Evolutionary conservation across 1,140 invertebrate genomes (phyloP).

Genomic region (Zaprionus africanus): DNA sequence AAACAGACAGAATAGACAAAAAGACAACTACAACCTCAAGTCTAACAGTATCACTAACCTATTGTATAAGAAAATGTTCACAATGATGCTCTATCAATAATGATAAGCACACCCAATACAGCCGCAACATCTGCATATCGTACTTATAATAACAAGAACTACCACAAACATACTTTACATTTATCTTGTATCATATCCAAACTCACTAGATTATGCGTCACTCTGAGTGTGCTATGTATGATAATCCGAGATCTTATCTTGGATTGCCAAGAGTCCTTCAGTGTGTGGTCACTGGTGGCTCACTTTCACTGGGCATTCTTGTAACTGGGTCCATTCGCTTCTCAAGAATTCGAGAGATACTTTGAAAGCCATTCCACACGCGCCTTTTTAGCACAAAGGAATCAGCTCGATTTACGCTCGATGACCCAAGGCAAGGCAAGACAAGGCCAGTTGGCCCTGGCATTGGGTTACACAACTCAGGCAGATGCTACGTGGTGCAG

Average conservation of each 20-base stretch:
- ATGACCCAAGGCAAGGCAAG: constrained; percentile 14
- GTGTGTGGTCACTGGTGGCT: background rate
- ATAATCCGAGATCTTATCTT: constrained; percentile 50
- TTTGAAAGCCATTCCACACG: constrained; percentile 54
- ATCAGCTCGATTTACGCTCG: constrained; percentile 57
- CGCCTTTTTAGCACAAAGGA: constrained; percentile 68
- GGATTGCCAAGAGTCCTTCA: constrained; percentile 17
- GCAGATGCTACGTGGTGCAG: constrained; percentile 55
- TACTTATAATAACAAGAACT: background rate
- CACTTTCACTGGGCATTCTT: constrained; percentile 26
- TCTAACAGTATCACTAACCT: too few relatives aligned
- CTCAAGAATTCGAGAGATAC: constrained; percentile 51
- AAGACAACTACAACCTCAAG: too few relatives aligned
- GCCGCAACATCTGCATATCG: too few relatives aligned
- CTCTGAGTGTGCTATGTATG: background rate
- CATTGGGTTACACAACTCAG: constrained; percentile 72
- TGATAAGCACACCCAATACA: too few relatives aligned
- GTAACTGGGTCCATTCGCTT: constrained; percentile 45
- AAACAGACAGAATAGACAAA: too few relatives aligned
- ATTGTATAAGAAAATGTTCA: too few relatives aligned
- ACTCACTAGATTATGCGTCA: background rate
- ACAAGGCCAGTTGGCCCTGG: constrained; percentile 34
- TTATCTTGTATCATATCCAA: background rate
- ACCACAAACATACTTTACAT: background rate
- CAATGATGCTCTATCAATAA: too few relatives aligned